Conservation (phyloP, 2,113 vertebrate genomes). For the Lepisosteus osseus region DNA sequence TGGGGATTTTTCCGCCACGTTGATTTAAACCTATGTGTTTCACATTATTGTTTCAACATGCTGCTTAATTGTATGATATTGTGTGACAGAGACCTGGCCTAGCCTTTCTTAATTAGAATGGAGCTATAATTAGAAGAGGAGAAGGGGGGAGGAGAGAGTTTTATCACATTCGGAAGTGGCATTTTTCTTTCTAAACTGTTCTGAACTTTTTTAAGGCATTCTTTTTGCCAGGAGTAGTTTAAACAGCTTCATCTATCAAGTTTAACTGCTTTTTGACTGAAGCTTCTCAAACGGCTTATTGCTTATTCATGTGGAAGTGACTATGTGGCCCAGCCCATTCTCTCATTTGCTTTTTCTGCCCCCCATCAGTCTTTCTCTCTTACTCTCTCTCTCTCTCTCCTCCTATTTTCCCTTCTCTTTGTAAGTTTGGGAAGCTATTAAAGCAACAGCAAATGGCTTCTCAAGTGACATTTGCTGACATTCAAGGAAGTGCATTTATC, state of each 20-base stretch:
- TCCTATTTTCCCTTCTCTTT: conserved; percentile 81
- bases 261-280: conserved; percentile 83
- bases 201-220: conserved; percentile 4
- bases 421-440: conserved; percentile 82
- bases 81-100: conserved; percentile 6
- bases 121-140: conserved; percentile 17
- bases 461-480: conserved; percentile 99
- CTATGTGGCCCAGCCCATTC: conserved; percentile 76
- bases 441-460: conserved; percentile 95
- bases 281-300: conserved; percentile 86
- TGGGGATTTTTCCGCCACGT: conserved; percentile 12
- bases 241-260: conserved; percentile 75
- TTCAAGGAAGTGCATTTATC: conserved; percentile 98
- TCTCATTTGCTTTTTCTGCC: conserved; percentile 46
- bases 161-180: conserved; percentile 3
- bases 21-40: conserved; percentile 6
- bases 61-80: conserved; percentile 21
- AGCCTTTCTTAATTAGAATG: conserved; percentile 25
- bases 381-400: conserved; percentile 13
- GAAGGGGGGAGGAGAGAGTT: conserved; percentile 3
- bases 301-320: conserved; percentile 95
- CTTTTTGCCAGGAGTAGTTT: conserved; percentile 28
- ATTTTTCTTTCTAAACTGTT: conserved; percentile 6
- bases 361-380: conserved; percentile 19
- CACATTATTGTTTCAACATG: conserved; percentile 22